Base-by-base conservation (phyloP, 2,888 invertebrate genomes). In the Spisula solida region DNA sequence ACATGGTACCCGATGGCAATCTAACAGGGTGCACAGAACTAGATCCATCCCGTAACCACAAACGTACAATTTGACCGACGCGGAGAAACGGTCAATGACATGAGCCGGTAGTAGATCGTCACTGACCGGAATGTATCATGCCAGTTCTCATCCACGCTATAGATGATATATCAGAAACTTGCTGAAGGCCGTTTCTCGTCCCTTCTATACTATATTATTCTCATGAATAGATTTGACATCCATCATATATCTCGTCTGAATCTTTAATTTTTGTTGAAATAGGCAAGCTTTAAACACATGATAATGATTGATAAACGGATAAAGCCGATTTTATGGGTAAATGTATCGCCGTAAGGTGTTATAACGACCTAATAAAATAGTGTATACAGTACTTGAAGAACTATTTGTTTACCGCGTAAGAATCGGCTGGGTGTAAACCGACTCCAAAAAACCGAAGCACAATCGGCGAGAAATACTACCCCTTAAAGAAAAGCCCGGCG, bases 291-390 rank as follows among this genome's bases (percentile, higher is more conserved):
- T 16, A 75, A 34, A 75, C 75, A 75, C 75, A 34, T 34, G 75
- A 51, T 51, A 1, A 51, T 75, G 34, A 34, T 34, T 34, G 75
- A 75, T 75, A 34, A 18, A 31, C 29, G 34, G 75, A 75, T 75
- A 75, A 34, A 16, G 12, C 14, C 60, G 60, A 75, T 75, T 75
- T 31, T 66, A 75, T 34, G 34, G 31, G 75, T 75, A 75, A 31
- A 75, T 8, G 31, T 75, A 75, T 75, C 34, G 75, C 75, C 75
- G 16, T 75, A 75, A 75, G 75, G 34, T 75, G 75, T 75, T 14
- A 75, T 34, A 75, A 34, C 29, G 31, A 75, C 75, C 34, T 34
- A 34, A 31, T 75, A 75, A 41, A 41, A 41, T 41, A 34, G 31
- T 75, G 75, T 75, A 31, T 75, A 75, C 25, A 2, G 18, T 75